Conservation (phyloP, 2,888 invertebrate genomes). For the Anorthoa munda region DNA sequence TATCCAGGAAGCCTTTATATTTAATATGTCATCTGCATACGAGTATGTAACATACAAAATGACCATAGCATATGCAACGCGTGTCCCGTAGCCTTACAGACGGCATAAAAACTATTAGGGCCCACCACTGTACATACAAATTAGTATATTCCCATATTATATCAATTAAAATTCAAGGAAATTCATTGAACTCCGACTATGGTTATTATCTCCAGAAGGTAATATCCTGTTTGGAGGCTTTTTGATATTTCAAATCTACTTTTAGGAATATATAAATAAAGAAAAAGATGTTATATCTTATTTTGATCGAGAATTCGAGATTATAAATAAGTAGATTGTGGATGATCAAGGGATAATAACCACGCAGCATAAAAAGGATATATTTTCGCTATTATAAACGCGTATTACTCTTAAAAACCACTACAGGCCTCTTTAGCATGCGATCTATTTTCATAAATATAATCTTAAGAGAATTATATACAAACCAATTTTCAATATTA, state of each 20-base stretch:
- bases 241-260: neutral
- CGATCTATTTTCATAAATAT: neutral
- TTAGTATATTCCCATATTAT: constrained; percentile 55
- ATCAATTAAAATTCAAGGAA: constrained; percentile 68
- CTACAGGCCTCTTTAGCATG: too few species aligned
- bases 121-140: constrained; percentile 61
- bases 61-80: constrained; percentile 61
- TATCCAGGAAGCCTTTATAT: constrained; percentile 58
- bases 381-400: too few species aligned
- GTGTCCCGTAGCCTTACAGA: constrained; percentile 54
- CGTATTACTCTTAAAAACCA: too few species aligned
- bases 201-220: constrained; percentile 38
- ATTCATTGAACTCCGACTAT: constrained; percentile 61
- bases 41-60: constrained; percentile 52
- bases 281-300: too few species aligned
- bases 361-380: too few species aligned
- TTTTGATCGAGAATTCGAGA: neutral
- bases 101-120: constrained; percentile 63
- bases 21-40: constrained; percentile 58
- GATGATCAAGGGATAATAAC: neutral
- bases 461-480: too few species aligned
- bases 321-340: neutral
- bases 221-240: constrained; percentile 34
- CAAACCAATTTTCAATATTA: too few species aligned
- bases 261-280: neutral